Percentiles rank a stretch among this genome's conserved stretches.
Conservation (phyloP, 2,797 vertebrate genomes). For the Leptoclinus maculatus region DNA sequence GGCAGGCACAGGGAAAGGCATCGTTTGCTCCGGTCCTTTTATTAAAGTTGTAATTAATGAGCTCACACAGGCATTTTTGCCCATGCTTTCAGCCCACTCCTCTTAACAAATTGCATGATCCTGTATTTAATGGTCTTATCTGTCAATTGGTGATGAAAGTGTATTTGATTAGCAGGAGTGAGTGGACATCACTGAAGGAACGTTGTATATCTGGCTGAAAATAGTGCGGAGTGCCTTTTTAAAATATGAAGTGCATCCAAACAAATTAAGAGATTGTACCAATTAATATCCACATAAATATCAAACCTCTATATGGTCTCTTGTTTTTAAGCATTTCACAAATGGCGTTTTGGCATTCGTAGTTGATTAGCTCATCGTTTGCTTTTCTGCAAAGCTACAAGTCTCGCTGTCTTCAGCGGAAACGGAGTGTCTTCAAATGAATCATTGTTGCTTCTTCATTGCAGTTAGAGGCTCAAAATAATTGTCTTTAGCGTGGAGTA, state of each 20-base stretch:
- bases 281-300: neutral
- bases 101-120: conserved; percentile 14
- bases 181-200: neutral
- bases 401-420: neutral
- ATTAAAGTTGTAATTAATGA: conserved; percentile 64
- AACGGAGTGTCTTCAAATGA: neutral
- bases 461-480: neutral
- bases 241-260: neutral
- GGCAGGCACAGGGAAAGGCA: conserved; percentile 30
- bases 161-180: neutral
- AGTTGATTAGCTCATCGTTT: conserved; percentile 18
- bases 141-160: conserved; percentile 4
- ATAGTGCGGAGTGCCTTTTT: neutral
- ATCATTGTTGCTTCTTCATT: neutral
- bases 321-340: neutral
- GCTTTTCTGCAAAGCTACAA: neutral
- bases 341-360: neutral
- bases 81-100: neutral
- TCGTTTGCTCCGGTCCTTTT: conserved; percentile 37
- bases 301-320: neutral
- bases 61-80: conserved; percentile 23
- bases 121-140: conserved; percentile 6
- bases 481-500: neutral
- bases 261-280: neutral
- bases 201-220: neutral